Conservation (phyloP, 2,113 vertebrate species). For the Melanostigma gelatinosum region DNA sequence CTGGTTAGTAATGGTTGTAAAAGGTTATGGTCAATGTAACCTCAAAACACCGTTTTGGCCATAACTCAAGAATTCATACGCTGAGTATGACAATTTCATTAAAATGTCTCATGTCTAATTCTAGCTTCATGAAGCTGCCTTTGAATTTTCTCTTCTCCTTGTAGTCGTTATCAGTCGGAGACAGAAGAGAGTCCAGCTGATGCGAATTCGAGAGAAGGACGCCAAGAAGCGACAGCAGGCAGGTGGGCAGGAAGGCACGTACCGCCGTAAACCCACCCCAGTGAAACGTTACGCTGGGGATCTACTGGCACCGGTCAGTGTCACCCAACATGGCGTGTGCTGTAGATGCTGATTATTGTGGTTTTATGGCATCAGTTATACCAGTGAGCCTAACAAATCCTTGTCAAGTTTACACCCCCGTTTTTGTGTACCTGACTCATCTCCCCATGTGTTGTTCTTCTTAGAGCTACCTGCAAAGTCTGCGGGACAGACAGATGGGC, state of each 20-base stretch:
- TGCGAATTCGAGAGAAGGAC: conserved; percentile 88
- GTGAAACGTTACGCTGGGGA: conserved; percentile 88
- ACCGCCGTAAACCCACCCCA: conserved; percentile 83
- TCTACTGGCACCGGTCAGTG: conserved; percentile 89
- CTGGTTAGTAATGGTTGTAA: background rate
- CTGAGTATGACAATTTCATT: background rate
- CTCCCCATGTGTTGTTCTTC: conserved; percentile 21
- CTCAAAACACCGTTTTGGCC: background rate
- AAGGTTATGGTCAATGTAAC: background rate
- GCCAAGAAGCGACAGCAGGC: conserved; percentile 85
- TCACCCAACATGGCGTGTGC: conserved; percentile 63
- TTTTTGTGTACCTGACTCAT: conserved; percentile 8
- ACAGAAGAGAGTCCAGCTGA: conserved; percentile 89
- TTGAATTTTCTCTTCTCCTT: background rate
- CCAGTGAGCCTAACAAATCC: background rate
- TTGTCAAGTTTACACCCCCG: background rate
- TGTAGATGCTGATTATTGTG: conserved; percentile 31
- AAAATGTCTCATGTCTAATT: background rate
- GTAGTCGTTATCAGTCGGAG: conserved; percentile 86
- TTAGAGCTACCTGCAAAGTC: conserved; percentile 91
- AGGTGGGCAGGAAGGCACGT: conserved; percentile 84
- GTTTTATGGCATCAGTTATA: conserved; percentile 5
- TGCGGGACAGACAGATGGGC: conserved; percentile 87
- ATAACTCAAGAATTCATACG: background rate
- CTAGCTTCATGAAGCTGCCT: background rate